Conservation (phyloP, 1,140 invertebrate genomes). For the Drosophila orena region DNA sequence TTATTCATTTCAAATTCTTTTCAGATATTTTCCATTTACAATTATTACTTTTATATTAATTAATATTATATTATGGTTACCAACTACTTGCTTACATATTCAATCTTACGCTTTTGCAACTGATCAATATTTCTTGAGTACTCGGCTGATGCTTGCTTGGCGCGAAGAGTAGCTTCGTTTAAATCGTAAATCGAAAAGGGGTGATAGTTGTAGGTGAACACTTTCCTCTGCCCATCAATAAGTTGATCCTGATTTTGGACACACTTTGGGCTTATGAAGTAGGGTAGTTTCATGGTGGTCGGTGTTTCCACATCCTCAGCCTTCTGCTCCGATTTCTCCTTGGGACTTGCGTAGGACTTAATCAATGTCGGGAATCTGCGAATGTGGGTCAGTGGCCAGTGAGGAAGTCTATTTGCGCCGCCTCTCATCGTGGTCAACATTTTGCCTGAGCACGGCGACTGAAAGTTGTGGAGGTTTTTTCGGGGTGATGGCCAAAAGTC, state of each 20-base stretch:
- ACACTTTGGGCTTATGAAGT: constrained; percentile 17
- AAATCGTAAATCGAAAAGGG: constrained; percentile 22
- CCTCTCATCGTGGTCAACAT: constrained; percentile 15
- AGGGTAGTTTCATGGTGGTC: constrained; percentile 1
- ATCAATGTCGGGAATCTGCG: constrained; percentile 2
- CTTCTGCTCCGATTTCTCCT: neutral
- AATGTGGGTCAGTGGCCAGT: constrained; percentile 6
- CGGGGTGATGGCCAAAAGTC: constrained; percentile 4
- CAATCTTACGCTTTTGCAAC: neutral
- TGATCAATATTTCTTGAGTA: constrained; percentile 2
- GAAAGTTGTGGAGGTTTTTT: constrained; percentile 1
- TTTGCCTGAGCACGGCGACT: neutral
- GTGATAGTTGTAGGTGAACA: constrained; percentile 14
- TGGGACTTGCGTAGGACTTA: neutral
- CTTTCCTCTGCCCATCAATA: neutral
- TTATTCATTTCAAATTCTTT: neutral
- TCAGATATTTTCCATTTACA: too few relatives aligned
- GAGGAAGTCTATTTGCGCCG: neutral
- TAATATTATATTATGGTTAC: too few relatives aligned
- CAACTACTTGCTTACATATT: neutral
- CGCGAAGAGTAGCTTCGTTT: neutral
- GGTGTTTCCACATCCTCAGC: neutral
- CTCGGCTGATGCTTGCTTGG: neutral
- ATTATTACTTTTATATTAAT: too few relatives aligned
- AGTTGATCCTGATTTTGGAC: neutral